Evolutionary conservation across 2,888 invertebrate genomes (phyloP).

Genomic region (Caenorhabditis angaria): DNA sequence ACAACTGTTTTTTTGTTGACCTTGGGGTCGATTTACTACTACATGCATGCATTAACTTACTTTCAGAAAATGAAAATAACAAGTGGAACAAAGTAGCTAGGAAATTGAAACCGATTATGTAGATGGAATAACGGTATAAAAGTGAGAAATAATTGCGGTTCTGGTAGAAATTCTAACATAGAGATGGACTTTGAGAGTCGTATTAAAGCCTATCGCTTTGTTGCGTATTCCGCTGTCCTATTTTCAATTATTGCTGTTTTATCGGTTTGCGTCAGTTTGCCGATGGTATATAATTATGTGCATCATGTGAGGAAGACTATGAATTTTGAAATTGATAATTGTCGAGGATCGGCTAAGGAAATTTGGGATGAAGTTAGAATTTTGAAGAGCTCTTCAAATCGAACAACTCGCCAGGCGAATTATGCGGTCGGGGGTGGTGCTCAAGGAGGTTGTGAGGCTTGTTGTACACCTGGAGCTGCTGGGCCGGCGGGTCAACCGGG

Average conservation of each 20-base stretch:
- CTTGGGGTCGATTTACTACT: not conserved
- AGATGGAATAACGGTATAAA: not conserved
- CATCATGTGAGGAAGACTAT: constrained; percentile 47
- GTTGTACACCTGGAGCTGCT: constrained; percentile 62
- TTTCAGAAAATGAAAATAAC: not conserved
- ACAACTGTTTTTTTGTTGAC: too few species aligned
- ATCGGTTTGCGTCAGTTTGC: constrained; percentile 47
- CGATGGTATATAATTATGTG: constrained; percentile 58
- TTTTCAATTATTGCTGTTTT: constrained; percentile 30
- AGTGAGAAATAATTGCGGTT: not conserved
- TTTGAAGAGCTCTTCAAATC: constrained; percentile 54
- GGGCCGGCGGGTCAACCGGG: constrained; percentile 56
- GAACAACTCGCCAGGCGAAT: constrained; percentile 61
- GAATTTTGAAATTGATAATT: constrained; percentile 50
- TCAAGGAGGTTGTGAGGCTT: constrained; percentile 58
- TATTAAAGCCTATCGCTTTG: constrained; percentile 27
- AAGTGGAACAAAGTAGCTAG: not conserved
- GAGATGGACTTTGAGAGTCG: constrained; percentile 14
- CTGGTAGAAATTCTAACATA: not conserved
- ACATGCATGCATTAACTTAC: not conserved
- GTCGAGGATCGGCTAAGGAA: constrained; percentile 57
- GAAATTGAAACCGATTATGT: not conserved
- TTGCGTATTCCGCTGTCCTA: constrained; percentile 30
- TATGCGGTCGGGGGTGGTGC: constrained; percentile 45
- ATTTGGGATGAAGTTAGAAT: constrained; percentile 58